These are phyloP conservation scores for Thecophora atra DNA, from an alignment of 2,888 invertebrate species.

Conservation along the genomic window DNA sequence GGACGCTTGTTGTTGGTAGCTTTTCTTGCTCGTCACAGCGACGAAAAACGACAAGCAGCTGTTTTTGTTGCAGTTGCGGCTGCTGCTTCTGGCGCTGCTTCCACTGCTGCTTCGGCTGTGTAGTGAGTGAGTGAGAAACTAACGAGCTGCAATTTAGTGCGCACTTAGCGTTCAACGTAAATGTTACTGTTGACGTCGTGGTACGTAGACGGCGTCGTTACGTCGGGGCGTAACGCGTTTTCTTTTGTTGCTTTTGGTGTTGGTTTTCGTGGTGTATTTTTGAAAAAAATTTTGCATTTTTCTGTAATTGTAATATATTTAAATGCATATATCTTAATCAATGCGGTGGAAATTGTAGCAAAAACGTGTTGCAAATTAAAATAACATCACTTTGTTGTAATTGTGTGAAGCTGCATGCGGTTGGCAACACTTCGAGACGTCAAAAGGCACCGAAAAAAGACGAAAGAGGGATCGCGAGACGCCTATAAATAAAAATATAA, in stretches of 20 bases:
- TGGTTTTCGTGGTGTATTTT: not conserved
- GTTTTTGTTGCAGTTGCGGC: not conserved
- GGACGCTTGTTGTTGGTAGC: no score
- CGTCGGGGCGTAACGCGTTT: constrained; percentile 8
- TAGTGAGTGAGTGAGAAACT: constrained; percentile 29
- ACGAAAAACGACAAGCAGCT: not conserved
- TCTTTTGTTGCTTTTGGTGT: constrained; percentile 3
- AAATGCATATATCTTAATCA: not conserved
- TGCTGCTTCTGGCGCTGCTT: not conserved
- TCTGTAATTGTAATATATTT: not conserved
- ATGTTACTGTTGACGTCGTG: constrained; percentile 23
- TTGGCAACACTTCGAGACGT: not conserved
- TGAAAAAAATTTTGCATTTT: no score
- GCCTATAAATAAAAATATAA: no score
- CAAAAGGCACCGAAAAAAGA: no score
- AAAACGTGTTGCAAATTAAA: not conserved
- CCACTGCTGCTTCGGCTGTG: not conserved
- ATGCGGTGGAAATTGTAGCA: not conserved
- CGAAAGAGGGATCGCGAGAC: no score
- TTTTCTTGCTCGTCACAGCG: no score
- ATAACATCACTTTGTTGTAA: not conserved
- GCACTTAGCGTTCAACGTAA: constrained; percentile 32
- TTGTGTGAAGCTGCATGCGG: not conserved
- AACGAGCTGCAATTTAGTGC: constrained; percentile 36
- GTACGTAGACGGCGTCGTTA: not conserved